Base-by-base conservation (phyloP, 2,888 invertebrate species). In the Coelopa pilipes region DNA sequence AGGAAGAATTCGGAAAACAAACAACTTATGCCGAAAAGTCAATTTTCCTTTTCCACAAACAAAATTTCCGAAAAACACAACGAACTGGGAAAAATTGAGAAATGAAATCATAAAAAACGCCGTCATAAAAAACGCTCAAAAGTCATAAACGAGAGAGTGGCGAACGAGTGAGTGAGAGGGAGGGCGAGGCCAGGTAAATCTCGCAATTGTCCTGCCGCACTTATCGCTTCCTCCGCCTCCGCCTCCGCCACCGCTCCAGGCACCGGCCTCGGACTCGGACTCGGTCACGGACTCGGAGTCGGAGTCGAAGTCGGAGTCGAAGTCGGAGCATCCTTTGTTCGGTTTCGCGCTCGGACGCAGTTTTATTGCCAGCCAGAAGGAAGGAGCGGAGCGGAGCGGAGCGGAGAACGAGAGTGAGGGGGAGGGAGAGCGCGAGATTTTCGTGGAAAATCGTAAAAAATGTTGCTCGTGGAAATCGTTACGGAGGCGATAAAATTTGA, bases 41-140 rank as follows among this genome's bases (percentile, higher is more conserved):
- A 82, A 81, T 79, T 79, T 70, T 57, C 66, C 65, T 47, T 57
- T 60, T 49, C 17, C 46, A 57, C n/a, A n/a, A n/a, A 60, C 62
- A 71, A 45, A 34, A 49, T 70, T 70, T 76, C 63, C 75, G 76
- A 79, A 78, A 78, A 72, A 73, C 76, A 77, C 68, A 75, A 76
- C 34, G 7, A 34, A 34, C 2, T 34, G 72, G 46, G 66, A 77
- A 69, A 65, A 59, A 59, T 21, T 57, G 17, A 3, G 12, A 57
- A 53, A 53, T 17, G 17, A 57, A 60, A 60, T 60, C 62, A 17
- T 59, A 70, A 66, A 66, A 66, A 63, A 63, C n/a, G n/a, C 5
- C 49, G 21, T 82, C 83, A 82, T 83, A 82, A 83, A 82, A 83
- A 82, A 78, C 77, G 82, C 82, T 83, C 82, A 79, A 83, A 83